Conservation (phyloP, 1,140 invertebrate species). For the Halyomorpha halys region DNA sequence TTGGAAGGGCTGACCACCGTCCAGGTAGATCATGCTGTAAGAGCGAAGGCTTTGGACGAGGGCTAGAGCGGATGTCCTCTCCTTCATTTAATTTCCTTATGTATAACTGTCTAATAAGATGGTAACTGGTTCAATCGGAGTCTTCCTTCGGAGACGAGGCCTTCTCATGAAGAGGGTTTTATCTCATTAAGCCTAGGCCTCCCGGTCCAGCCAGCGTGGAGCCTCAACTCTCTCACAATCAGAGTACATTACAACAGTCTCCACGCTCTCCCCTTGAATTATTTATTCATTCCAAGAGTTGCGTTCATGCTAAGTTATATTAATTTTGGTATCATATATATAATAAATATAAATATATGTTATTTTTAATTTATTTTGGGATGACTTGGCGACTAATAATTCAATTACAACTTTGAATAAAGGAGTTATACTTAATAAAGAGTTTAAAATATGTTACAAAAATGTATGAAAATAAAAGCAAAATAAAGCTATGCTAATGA, state of each 20-base stretch:
- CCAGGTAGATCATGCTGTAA: too few relatives aligned
- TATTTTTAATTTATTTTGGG: too few relatives aligned
- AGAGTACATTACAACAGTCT: not conserved
- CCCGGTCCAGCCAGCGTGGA: not conserved
- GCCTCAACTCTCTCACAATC: not conserved
- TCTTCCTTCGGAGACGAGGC: not conserved
- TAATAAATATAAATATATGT: not conserved
- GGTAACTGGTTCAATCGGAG: not conserved
- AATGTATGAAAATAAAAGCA: too few relatives aligned
- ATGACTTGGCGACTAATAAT: too few relatives aligned
- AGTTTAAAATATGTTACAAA: too few relatives aligned
- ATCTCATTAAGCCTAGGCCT: not conserved
- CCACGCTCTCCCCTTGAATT: not conserved
- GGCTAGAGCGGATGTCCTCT: not conserved
- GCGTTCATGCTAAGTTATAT: too few relatives aligned
- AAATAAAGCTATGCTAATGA: too few relatives aligned
- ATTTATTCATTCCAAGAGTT: not conserved
- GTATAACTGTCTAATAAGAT: constrained; percentile 5
- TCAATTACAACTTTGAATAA: too few relatives aligned
- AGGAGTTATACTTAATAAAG: too few relatives aligned
- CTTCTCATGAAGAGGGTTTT: not conserved
- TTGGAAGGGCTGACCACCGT: too few relatives aligned
- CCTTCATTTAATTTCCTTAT: constrained; percentile 8
- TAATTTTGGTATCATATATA: not conserved
- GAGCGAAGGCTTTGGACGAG: not conserved